Conservation (phyloP, 2,888 invertebrate genomes). For the Acheta domesticus region DNA sequence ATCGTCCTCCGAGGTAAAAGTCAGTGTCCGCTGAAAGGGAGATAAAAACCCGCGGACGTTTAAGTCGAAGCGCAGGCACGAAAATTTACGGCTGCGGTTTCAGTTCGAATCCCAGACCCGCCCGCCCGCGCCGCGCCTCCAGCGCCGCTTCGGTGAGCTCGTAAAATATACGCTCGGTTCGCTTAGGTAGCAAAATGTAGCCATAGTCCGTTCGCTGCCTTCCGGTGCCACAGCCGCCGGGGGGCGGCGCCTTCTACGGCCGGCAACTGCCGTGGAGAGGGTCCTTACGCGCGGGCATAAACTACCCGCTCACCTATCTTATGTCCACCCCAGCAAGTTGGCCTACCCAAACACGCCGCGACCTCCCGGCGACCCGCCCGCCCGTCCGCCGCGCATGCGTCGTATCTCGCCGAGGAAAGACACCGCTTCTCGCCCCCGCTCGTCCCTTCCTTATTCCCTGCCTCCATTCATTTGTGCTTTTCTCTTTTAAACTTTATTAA, state of each 20-base stretch:
- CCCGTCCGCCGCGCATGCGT: neutral
- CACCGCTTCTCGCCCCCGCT: neutral
- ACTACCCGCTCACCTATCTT: constrained; percentile 10
- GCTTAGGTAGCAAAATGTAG: constrained; percentile 18
- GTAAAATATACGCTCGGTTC: neutral
- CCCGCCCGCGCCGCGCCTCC: too few relatives aligned
- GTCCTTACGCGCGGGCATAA: constrained; percentile 6
- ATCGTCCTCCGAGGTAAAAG: neutral
- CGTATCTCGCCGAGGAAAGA: neutral
- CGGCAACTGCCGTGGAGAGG: neutral
- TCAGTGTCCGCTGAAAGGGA: neutral
- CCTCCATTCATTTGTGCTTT: too few relatives aligned
- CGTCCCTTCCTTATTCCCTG: neutral
- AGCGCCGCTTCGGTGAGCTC: neutral
- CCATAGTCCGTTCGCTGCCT: neutral
- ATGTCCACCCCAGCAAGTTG: neutral
- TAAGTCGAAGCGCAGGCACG: neutral
- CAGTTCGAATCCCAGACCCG: neutral
- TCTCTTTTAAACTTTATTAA: too few relatives aligned
- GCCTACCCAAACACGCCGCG: neutral
- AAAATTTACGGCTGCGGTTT: neutral
- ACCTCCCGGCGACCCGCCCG: neutral
- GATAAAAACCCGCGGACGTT: neutral
- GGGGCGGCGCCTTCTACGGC: too few relatives aligned
- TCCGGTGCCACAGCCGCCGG: too few relatives aligned